Percentiles rank a stretch among this genome's conserved stretches.
Evolutionary conservation across 2,113 vertebrate genomes (phyloP).

Genomic region (Ageneiosus marmoratus): DNA sequence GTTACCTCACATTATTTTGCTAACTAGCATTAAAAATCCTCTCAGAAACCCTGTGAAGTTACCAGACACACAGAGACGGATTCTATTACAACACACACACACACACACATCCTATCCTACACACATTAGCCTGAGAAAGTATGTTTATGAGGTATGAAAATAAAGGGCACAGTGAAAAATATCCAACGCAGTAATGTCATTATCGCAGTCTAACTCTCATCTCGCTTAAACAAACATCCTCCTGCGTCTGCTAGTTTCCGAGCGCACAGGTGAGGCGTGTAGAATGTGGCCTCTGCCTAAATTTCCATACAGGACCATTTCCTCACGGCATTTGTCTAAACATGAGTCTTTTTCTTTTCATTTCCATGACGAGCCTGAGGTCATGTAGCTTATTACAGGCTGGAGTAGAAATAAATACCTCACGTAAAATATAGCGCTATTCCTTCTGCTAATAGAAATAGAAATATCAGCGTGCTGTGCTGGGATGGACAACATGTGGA

Average conservation of each 20-base stretch:
- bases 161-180: slow-evolving; percentile 19
- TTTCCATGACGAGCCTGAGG: slow-evolving; percentile 33
- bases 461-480: not conserved
- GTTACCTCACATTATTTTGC: not conserved
- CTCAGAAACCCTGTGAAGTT: not conserved
- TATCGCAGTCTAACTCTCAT: not conserved
- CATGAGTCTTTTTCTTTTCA: slow-evolving; percentile 38
- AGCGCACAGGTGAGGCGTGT: slow-evolving; percentile 9
- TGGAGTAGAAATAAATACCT: slow-evolving; percentile 36
- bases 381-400: slow-evolving; percentile 41
- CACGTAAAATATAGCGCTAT: slow-evolving; percentile 34
- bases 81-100: not conserved
- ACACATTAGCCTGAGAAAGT: not conserved
- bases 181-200: not conserved
- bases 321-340: slow-evolving; percentile 28
- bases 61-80: too few relatives aligned
- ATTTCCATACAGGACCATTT: not conserved
- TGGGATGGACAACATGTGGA: not conserved
- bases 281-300: slow-evolving; percentile 31
- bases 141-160: slow-evolving; percentile 6
- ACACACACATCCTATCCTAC: not conserved
- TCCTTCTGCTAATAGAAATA: slow-evolving; percentile 15
- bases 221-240: slow-evolving; percentile 31
- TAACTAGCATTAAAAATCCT: not conserved
- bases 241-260: not conserved